phyloP scores from a whole-genome alignment of 2,113 vertebrate genomes.

The Apteryx mantelli region DNA sequence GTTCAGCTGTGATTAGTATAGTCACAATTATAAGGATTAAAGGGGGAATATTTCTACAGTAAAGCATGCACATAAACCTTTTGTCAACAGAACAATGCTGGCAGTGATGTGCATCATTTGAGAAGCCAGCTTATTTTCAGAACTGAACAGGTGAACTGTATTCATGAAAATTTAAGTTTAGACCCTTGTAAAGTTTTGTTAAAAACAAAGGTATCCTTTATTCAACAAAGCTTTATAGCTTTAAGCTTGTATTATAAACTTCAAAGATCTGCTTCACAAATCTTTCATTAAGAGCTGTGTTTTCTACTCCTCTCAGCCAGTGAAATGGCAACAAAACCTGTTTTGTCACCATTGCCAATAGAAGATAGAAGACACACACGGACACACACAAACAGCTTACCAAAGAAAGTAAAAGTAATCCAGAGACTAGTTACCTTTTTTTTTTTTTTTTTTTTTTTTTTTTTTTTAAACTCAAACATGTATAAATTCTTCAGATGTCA shows the following conservation, averaged over 20 bases:
- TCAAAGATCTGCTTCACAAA: not conserved
- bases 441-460: not conserved
- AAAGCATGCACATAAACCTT: not conserved
- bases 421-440: not conserved
- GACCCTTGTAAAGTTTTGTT: not conserved
- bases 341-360: not conserved
- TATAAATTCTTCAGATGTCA: not conserved
- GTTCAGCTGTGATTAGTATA: not conserved
- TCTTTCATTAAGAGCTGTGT: not conserved
- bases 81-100: not conserved
- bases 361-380: not conserved
- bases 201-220: not conserved
- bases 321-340: not conserved
- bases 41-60: not conserved
- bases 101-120: not conserved
- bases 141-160: not conserved
- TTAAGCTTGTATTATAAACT: not conserved
- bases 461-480: not conserved
- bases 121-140: not conserved
- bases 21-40: not conserved
- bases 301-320: not conserved
- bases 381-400: not conserved
- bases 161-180: not conserved
- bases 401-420: not conserved
- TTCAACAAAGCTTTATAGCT: not conserved